Conservation (phyloP, 2,888 invertebrate genomes). For the Deilephila porcellus region DNA sequence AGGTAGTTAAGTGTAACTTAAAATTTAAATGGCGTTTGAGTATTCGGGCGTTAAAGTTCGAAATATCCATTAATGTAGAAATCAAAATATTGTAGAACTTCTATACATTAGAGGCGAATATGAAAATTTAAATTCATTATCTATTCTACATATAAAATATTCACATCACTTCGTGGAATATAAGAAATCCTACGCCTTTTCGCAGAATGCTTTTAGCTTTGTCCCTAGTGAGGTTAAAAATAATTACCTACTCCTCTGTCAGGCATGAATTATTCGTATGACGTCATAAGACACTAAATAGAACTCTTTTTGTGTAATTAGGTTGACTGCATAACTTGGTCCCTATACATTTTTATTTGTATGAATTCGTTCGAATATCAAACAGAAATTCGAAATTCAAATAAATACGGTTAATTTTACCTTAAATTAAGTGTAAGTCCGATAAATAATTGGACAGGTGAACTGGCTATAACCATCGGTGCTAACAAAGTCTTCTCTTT, state of each 20-base stretch:
- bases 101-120: too few relatives aligned
- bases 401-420: conserved; percentile 1
- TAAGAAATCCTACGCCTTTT: conserved; percentile 1
- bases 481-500: too few relatives aligned
- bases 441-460: too few relatives aligned
- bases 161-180: too few relatives aligned
- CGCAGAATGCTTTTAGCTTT: background rate
- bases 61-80: too few relatives aligned
- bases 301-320: background rate
- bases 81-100: too few relatives aligned
- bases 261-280: conserved; percentile 5
- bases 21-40: too few relatives aligned
- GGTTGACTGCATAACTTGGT: background rate
- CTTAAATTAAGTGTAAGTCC: background rate
- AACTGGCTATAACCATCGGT: too few relatives aligned
- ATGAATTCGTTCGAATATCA: background rate
- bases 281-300: background rate
- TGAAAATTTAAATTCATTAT: too few relatives aligned
- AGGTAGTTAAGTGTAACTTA: too few relatives aligned
- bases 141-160: too few relatives aligned
- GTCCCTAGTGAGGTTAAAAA: background rate
- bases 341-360: conserved; percentile 4
- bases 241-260: background rate
- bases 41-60: too few relatives aligned
- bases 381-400: conserved; percentile 15